Evolutionary conservation across 2,113 vertebrate genomes (phyloP), one percentile per base, ranked within the genome.

Genomic region (Strix uralensis): DNA sequence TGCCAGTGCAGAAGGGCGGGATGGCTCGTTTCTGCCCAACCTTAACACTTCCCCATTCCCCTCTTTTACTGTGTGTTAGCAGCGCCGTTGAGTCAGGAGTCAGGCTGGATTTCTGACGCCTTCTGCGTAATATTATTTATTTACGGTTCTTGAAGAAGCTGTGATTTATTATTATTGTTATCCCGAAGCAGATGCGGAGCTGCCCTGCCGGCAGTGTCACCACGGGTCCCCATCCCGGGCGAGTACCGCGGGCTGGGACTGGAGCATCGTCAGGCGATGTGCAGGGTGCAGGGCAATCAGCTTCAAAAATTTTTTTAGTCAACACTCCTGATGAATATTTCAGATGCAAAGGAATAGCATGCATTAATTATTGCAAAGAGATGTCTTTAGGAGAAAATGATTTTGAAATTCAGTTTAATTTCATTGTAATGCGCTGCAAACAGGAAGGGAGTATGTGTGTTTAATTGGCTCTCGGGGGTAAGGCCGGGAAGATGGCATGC

Each of bases 401-500:
- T 97, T 97, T 94, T 96, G 98, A 98, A 97, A 98, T 98, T 97
- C 97, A 51, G 97, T 98, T 98, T 98, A 98, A 98, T 98, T 98
- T 98, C 97, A 97, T 98, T 98, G 98, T 98, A 96, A 97, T 96
- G 97, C 66, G 80, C 97, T 34, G 81, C 96, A 97, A 97, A 97
- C 97, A 98, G 98, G 97, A 98, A 98, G 97, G 98, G 97, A 97
- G 97, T 96, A 77, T 97, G 97, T 97, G 98, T 97, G 97, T 98
- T 98, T 98, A 99, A 99, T 99, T 99, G 99, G 98, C 98, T 99
- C 98, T 99, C 97, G 98, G 98, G 98, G 98, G 98, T 98, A 97
- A 98, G 98, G 98, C 98, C 98, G 98, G 98, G 98, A 98, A 98
- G 97, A 98, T 98, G 97, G 98, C 98, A 97, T 96, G 98, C 98